These are phyloP conservation scores for Gnathonemus longibarbis DNA, from an alignment of 2,113 vertebrate species.

Conservation along the genomic window DNA sequence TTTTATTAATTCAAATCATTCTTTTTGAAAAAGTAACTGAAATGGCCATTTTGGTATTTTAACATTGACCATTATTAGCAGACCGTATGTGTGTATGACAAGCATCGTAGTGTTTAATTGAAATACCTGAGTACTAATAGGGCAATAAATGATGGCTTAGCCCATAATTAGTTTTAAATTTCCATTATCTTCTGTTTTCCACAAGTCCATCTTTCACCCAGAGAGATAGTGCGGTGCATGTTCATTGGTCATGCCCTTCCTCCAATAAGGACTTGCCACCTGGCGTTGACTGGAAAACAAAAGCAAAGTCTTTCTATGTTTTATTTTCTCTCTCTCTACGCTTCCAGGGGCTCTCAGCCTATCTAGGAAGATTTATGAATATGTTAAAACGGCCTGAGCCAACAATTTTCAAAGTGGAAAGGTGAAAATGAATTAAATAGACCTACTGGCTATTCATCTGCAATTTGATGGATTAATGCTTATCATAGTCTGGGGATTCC, in stretches of 20 bases:
- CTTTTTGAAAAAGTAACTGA: neutral
- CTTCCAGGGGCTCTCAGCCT: slow-evolving; percentile 53
- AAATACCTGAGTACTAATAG: neutral
- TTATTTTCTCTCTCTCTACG: slow-evolving; percentile 26
- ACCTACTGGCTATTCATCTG: slow-evolving; percentile 61
- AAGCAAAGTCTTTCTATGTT: slow-evolving; percentile 48
- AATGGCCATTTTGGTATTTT: neutral
- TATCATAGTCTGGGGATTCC: slow-evolving; percentile 52
- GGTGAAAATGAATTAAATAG: slow-evolving; percentile 69
- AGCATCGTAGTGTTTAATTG: neutral
- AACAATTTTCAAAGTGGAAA: slow-evolving; percentile 69
- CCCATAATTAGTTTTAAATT: neutral
- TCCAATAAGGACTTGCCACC: slow-evolving; percentile 36
- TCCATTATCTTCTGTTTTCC: neutral
- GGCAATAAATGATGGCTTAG: neutral
- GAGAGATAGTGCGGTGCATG: neutral
- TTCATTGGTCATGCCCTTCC: slow-evolving; percentile 36
- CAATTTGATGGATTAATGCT: slow-evolving; percentile 65
- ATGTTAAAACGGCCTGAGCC: slow-evolving; percentile 70
- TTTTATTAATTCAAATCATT: neutral
- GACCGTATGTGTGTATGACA: neutral
- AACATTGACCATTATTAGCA: neutral
- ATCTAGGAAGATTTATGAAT: slow-evolving; percentile 70
- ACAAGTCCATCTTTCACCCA: neutral
- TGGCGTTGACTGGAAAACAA: slow-evolving; percentile 56